phyloP scores from a whole-genome alignment of 1,140 invertebrate genomes.

The Drosophila micromelanica region DNA sequence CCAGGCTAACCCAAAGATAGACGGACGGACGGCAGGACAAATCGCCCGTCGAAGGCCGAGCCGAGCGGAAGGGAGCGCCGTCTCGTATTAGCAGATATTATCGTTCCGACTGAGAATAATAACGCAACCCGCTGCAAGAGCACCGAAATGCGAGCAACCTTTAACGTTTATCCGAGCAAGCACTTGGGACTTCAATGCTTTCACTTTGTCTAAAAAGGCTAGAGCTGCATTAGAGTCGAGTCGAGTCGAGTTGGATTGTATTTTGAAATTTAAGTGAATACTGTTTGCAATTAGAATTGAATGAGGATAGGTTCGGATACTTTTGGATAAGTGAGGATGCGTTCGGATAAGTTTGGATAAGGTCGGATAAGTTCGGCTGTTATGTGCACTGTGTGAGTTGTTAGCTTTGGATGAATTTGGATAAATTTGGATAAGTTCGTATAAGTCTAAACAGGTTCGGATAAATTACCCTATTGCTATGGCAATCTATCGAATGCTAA shows the following conservation, averaged over 20 bases:
- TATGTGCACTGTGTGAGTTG: no score
- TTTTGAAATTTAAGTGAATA: no score
- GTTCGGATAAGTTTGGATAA: no score
- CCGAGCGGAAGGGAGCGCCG: slow-evolving; percentile 57
- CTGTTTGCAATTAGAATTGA: no score
- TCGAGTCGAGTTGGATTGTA: no score
- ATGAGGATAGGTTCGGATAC: no score
- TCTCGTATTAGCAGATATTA: slow-evolving; percentile 64
- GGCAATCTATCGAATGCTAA: neutral
- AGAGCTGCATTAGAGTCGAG: no score
- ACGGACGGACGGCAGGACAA: slow-evolving; percentile 1
- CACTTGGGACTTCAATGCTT: neutral
- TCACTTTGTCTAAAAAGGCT: no score
- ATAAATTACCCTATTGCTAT: no score
- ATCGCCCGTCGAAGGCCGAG: slow-evolving; percentile 36
- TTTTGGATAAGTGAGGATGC: no score
- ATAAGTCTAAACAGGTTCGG: neutral
- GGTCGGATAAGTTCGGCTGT: no score
- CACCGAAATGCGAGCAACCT: slow-evolving; percentile 25
- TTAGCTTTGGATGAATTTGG: no score
- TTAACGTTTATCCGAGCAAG: neutral
- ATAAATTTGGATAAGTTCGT: slow-evolving; percentile 1
- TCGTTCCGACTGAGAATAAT: slow-evolving; percentile 57
- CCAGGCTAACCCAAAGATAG: slow-evolving; percentile 19
- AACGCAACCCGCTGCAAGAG: slow-evolving; percentile 20